Base-by-base conservation (phyloP, 2,888 invertebrate species). In the Agelastica alni region DNA sequence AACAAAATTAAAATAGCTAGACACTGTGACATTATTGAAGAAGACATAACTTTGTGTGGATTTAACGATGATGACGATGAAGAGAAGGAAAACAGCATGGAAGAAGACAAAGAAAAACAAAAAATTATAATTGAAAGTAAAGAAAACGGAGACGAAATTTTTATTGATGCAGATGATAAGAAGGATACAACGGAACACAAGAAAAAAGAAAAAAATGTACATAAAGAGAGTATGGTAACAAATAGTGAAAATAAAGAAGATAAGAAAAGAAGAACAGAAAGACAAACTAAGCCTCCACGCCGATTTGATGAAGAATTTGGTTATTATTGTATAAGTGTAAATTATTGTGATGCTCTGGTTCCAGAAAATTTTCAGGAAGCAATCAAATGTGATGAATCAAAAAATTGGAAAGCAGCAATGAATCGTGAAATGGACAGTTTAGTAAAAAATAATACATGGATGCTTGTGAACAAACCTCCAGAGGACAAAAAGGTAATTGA, bases 391-490 rank as follows among this genome's bases (percentile, higher is more conserved):
- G n/a, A 28, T 4, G 28, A 9, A 3, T 28, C 9, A 2, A 28
- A 7, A 3, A 28, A 41, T 10, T 60, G 60, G 60, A 43, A 43
- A 36, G 31, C 44, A n/a, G 60, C 57, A 12, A 61, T 62, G 60
- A 42, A 51, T 14, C 9, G 30, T 43, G 54, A 54, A 42, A 39
- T 60, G 48, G n/a, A 37, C 20, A 37, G 56, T 45, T 48, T 62
- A 42, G 39, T 28, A 6, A 53, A 60, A 31, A 59, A 59, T 55
- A 39, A 59, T 39, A 58, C 58, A 7, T 62, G 58, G 59, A 32
- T 14, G 31, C 34, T 43, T 22, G 56, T 60, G 17, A 47, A 49
- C 26, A 56, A 30, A 31, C 55, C 59, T 20, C 32, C 34, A 51
- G 18, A 53, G 31, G 30, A 53, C 32, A 53, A 56, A 46, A 59